Evolutionary conservation across 2,888 invertebrate genomes (phyloP).

Genomic region (Halocaridina rubra): DNA sequence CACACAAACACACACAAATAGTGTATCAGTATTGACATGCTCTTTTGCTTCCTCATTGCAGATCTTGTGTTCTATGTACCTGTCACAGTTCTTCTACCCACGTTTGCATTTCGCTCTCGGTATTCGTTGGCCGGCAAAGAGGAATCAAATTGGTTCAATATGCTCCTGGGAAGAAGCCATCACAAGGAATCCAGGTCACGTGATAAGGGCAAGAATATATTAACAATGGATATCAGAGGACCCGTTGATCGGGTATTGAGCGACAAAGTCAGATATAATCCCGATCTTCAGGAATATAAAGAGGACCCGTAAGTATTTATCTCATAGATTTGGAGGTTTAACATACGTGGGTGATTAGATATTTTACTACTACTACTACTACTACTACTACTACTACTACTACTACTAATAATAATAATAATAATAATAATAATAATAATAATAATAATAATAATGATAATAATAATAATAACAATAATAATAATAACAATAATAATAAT

Average conservation of each 20-base stretch:
- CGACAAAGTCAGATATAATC: constrained; percentile 3
- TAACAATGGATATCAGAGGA: constrained; percentile 20
- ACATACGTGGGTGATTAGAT: no score
- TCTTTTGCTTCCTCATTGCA: constrained; percentile 1
- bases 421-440: no score
- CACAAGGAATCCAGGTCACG: not conserved
- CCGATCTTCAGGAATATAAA: not conserved
- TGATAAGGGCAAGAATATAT: not conserved
- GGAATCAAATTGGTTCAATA: constrained; percentile 13
- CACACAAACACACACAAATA: not conserved
- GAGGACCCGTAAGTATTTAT: not conserved
- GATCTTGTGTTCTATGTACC: constrained; percentile 38
- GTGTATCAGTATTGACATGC: not conserved
- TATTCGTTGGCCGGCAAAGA: constrained; percentile 35
- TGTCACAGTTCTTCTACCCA: constrained; percentile 41
- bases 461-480: no score
- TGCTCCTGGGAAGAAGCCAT: constrained; percentile 3
- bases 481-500: no score
- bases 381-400: no score
- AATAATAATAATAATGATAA: no score
- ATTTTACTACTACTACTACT: no score
- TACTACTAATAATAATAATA: no score
- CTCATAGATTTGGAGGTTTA: no score
- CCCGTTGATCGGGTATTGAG: constrained; percentile 22
- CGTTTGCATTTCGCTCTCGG: constrained; percentile 44